Percentiles rank a stretch among this genome's conserved stretches.
Conservation (phyloP, 2,113 vertebrate genomes). For the Glareola pratincola region DNA sequence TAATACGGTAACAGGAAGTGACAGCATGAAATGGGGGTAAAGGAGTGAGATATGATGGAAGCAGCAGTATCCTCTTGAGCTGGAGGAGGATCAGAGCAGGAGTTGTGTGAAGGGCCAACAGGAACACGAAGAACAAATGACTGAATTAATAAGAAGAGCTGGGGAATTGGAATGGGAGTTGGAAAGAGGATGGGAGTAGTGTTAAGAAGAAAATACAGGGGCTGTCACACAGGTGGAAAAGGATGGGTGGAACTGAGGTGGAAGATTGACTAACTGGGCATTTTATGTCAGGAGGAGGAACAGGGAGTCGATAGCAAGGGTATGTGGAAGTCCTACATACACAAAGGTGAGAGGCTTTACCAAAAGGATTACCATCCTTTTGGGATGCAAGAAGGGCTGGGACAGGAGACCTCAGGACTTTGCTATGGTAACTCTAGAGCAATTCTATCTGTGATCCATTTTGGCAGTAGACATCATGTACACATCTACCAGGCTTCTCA, state of each 20-base stretch:
- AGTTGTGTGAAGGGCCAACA: not conserved
- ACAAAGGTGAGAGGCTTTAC: not conserved
- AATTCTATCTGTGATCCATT: not conserved
- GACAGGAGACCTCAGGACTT: no score
- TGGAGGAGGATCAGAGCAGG: not conserved
- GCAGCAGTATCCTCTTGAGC: not conserved
- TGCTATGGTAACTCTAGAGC: not conserved
- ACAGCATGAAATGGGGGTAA: not conserved
- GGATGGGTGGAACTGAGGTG: fast-evolving
- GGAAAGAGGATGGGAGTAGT: not conserved
- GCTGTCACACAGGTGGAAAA: not conserved
- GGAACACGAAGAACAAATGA: not conserved
- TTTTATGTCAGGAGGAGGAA: not conserved
- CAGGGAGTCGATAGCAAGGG: not conserved
- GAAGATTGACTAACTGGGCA: not conserved
- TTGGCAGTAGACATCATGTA: fast-evolving
- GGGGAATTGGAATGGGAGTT: not conserved
- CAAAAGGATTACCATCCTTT: no score
- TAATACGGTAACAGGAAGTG: not conserved
- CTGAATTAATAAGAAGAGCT: not conserved
- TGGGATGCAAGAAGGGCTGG: not conserved
- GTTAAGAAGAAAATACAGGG: not conserved
- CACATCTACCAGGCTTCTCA: not conserved
- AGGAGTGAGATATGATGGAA: not conserved
- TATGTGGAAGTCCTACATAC: fast-evolving